Evolutionary conservation across 2,888 invertebrate species (phyloP).

Genomic region (Melanostoma scalare): DNA sequence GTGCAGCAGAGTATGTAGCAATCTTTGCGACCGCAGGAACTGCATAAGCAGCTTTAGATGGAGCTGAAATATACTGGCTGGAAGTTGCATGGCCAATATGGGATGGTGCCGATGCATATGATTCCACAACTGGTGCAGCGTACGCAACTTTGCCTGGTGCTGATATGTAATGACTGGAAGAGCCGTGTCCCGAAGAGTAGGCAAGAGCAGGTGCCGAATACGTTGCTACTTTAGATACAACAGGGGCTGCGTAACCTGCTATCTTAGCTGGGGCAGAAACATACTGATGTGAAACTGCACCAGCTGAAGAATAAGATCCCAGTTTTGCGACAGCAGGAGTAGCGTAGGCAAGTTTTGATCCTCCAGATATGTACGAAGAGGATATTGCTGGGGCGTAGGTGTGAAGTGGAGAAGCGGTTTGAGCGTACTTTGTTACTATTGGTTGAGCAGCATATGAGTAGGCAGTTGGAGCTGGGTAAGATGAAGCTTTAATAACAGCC

Average conservation of each 20-base stretch:
- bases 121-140: conserved; percentile 77
- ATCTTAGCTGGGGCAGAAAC: conserved; percentile 74
- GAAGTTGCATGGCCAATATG: conserved; percentile 60
- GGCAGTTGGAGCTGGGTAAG: conserved; percentile 74
- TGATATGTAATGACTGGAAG: conserved; percentile 47
- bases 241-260: conserved; percentile 71
- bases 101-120: conserved; percentile 24
- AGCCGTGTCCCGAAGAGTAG: conserved; percentile 50
- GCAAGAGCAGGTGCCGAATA: conserved; percentile 66
- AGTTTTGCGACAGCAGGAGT: conserved; percentile 82
- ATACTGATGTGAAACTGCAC: conserved; percentile 70
- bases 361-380: conserved; percentile 64
- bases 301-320: conserved; percentile 38
- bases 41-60: conserved; percentile 24
- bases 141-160: conserved; percentile 73
- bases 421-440: conserved; percentile 74
- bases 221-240: conserved; percentile 65
- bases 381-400: conserved; percentile 67
- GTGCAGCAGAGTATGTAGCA: conserved; percentile 38
- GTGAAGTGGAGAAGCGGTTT: conserved; percentile 71
- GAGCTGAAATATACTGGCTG: conserved; percentile 70
- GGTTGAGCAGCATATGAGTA: conserved; percentile 74
- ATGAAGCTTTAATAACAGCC: conserved; percentile 73
- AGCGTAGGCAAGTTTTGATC: conserved; percentile 73
- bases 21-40: conserved; percentile 56